Percentiles rank a stretch among this genome's conserved stretches.
These are phyloP conservation scores for Aquatica leii DNA, from an alignment of 2,888 invertebrate genomes.

Conservation along the genomic window DNA sequence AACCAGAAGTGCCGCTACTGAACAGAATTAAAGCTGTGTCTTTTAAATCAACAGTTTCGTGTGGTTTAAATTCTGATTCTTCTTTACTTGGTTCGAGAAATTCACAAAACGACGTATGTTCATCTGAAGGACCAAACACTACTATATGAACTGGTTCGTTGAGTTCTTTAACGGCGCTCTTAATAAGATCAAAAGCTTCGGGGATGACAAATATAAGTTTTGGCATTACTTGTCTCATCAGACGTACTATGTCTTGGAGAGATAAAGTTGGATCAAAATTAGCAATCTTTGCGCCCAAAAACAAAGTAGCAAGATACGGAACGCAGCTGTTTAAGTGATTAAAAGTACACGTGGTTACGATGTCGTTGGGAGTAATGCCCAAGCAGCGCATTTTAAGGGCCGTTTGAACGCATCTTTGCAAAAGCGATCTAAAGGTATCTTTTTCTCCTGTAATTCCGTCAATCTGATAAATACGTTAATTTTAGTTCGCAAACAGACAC, in stretches of 20 bases:
- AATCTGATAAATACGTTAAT: constrained; percentile 6
- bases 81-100: constrained; percentile 14
- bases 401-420: constrained; percentile 12
- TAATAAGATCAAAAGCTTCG: constrained; percentile 16
- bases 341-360: constrained; percentile 14
- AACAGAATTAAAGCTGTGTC: constrained; percentile 44
- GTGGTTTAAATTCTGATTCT: constrained; percentile 35
- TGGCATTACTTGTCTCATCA: constrained; percentile 36
- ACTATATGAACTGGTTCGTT: constrained; percentile 9
- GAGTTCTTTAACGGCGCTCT: background rate
- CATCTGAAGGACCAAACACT: constrained; percentile 7
- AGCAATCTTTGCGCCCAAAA: constrained; percentile 11
- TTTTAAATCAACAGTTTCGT: constrained; percentile 16
- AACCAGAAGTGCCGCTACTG: constrained; percentile 48
- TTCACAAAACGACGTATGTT: constrained; percentile 28
- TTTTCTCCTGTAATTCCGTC: constrained; percentile 20
- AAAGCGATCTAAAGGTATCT: constrained; percentile 16
- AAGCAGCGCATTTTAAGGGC: constrained; percentile 12
- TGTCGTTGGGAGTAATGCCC: constrained; percentile 13
- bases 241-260: background rate
- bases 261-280: constrained; percentile 17
- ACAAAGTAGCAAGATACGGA: constrained; percentile 17
- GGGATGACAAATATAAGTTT: constrained; percentile 22
- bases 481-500: too few species aligned
- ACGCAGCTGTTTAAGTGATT: constrained; percentile 17